phyloP scores from a whole-genome alignment of 2,113 vertebrate genomes.

The Desmodus rotundus region DNA sequence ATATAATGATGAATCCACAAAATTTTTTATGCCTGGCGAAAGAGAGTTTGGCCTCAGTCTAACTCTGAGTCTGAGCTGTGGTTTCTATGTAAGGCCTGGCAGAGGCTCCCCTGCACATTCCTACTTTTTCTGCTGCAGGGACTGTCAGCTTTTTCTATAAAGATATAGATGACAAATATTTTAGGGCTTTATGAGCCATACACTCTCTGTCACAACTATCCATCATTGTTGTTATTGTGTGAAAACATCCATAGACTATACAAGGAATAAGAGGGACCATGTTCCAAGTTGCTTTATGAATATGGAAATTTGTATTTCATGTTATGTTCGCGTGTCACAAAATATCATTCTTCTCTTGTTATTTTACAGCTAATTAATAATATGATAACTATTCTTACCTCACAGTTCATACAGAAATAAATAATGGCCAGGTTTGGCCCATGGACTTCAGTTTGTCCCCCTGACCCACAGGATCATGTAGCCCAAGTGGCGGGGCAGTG shows the following conservation, averaged over 20 bases:
- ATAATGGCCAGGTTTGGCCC: background rate
- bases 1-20: background rate
- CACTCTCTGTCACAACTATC: background rate
- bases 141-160: background rate
- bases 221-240: background rate
- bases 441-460: background rate
- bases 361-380: background rate
- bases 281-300: background rate
- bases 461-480: background rate
- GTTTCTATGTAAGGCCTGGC: background rate
- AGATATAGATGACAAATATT: background rate
- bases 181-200: background rate
- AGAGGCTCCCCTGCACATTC: background rate
- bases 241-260: background rate
- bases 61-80: background rate
- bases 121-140: background rate
- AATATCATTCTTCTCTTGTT: background rate
- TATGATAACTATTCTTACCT: background rate
- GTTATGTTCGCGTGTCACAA: background rate
- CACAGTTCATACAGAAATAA: background rate
- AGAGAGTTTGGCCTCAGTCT: background rate
- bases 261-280: background rate
- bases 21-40: background rate
- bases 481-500: background rate
- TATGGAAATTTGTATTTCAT: background rate